Base-by-base conservation (phyloP, 53 echinoderm and acorn worm species). In the Holothuria leucospilota region DNA sequence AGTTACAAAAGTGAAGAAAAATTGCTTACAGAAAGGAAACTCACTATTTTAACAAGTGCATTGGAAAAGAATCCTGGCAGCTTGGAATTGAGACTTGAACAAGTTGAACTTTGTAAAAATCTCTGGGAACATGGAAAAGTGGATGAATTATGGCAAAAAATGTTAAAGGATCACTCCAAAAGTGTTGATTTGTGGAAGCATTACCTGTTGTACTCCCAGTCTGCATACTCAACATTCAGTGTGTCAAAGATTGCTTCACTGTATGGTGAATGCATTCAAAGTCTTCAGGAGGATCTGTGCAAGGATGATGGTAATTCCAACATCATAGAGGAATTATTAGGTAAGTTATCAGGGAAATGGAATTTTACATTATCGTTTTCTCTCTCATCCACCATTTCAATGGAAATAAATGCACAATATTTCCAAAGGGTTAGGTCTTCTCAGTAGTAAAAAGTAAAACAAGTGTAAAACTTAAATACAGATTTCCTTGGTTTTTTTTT, bases 31-130 rank as follows among this genome's bases (percentile, higher is more conserved):
- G 94, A 96, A 79, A 96, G 90, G 87, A 96, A 96, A 69, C 91
- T 93, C 16, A 61, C 95, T 40, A 95, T 96, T 62, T 84, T 96
- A 49, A 95, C 94, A 86, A 94, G 93, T 59, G 97, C 97, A 23
- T 83, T 96, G 9, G 74, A 89, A 79, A 34, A 39, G 51, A 96
- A 96, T 62, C 97, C 94, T 18, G 28, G 56, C 51, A 90, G 87
- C 41, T 21, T 95, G 38, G 86, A 86, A 27, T 83, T 96, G 39
- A 91, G 93, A 51, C 78, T 94, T 20, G 97, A 95, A 63, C 89
- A 93, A 78, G 59, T 95, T 30, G 93, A 95, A 84, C 81, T 96
- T 1, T 92, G 90, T 65, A 88, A 88, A 39, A 91, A 94, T 66
- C 83, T 81, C 25, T 96, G 93, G 97, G 90, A 89, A 40, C 51